A percentile compares a stretch with the other conserved stretches of the same genome.
Evolutionary conservation across 2,113 vertebrate genomes (phyloP).

Genomic region (Crypturellus undulatus): DNA sequence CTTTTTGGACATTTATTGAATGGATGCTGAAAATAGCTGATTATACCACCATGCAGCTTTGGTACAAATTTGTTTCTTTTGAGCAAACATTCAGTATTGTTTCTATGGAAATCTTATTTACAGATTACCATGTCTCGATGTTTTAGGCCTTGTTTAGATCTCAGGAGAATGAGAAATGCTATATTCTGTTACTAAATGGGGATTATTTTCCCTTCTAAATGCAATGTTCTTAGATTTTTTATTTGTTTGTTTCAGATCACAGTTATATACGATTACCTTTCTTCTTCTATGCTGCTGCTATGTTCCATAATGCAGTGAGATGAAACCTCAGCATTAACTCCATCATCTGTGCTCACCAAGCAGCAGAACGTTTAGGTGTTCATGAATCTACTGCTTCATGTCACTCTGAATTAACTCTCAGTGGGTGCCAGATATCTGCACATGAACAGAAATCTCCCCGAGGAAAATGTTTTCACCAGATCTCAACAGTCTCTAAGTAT

Average conservation of each 20-base stretch:
- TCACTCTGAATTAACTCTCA: constrained; percentile 4
- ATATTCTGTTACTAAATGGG: neutral
- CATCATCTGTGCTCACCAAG: neutral
- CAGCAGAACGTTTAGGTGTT: neutral
- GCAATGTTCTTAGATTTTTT: neutral
- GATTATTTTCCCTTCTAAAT: neutral
- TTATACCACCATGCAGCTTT: neutral
- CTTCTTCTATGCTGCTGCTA: neutral
- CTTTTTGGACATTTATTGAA: neutral
- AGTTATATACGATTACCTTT: neutral
- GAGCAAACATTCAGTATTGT: neutral
- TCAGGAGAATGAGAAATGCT: neutral
- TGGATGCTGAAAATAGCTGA: neutral
- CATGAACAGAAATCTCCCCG: constrained; percentile 1
- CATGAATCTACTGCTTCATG: neutral
- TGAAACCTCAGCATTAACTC: neutral
- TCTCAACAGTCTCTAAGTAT: neutral
- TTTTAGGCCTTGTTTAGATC: neutral
- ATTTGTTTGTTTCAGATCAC: neutral
- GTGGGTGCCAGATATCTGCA: neutral
- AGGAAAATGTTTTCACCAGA: constrained; percentile 37
- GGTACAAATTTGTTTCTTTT: neutral
- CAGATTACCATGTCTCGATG: neutral
- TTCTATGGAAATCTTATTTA: neutral
- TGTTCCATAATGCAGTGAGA: neutral